These are phyloP conservation scores for Cuculus canorus DNA, from an alignment of 2,797 vertebrate genomes.

Conservation along the genomic window DNA sequence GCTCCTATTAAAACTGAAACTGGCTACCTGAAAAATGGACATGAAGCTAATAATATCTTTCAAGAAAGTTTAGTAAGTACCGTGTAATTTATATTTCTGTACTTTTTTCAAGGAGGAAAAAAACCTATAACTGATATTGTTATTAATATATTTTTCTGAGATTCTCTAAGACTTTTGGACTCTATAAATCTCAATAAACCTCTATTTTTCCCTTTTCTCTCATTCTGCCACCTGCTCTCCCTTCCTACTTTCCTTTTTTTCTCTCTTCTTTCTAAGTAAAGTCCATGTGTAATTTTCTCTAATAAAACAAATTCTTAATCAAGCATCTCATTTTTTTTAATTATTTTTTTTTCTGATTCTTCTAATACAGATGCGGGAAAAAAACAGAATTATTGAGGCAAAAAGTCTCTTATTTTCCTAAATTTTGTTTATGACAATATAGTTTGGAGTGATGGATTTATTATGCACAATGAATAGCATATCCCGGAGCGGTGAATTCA, in stretches of 20 bases:
- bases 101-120: not conserved
- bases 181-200: not conserved
- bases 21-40: not conserved
- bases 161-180: not conserved
- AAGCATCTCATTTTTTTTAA: fast-evolving
- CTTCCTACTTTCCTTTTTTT: fast-evolving
- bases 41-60: not conserved
- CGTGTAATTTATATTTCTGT: not conserved
- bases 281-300: not conserved
- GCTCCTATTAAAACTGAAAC: not conserved
- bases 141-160: not conserved
- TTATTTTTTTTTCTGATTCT: not conserved
- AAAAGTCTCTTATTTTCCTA: fast-evolving
- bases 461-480: not conserved
- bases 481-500: not conserved
- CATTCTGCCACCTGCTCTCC: not conserved
- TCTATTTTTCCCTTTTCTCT: not conserved
- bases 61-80: not conserved
- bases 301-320: not conserved
- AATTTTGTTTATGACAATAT: not conserved
- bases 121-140: not conserved
- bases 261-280: not conserved
- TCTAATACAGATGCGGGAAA: not conserved
- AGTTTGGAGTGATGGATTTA: not conserved
- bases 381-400: not conserved